Evolutionary conservation across 2,888 invertebrate genomes (phyloP), one percentile per base, ranked within the genome.

Genomic region (Cheilosia scutellata): DNA sequence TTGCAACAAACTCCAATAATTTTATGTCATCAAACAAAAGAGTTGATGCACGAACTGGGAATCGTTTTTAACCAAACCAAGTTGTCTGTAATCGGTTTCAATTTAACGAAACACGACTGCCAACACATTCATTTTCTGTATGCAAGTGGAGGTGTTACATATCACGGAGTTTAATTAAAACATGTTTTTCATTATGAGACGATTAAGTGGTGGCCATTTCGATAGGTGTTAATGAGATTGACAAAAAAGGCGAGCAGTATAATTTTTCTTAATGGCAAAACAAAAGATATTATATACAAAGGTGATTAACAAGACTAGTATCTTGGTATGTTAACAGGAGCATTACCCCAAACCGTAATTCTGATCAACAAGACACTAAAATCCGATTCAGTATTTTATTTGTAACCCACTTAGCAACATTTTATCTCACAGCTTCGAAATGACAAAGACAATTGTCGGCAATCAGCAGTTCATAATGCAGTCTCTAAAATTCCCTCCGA

Each of bases 1-100:
- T 20, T 20, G 9, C 49, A 20, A 49, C 7, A 49, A 49, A 25
- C 13, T n/a, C 13, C 13, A 44, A 13, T 44, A 44, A 13, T 44
- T 20, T 47, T 6, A 6, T 16, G 6, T 2, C 47, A 16, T 37
- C 5, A 58, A 42, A 60, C 29, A 27, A 60, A 60, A 60, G 44
- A 60, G 60, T 60, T 60, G 60, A 25, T 20, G 40, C 11, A 37
- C 60, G 42, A 60, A 60, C 40, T 60, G 42, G 47, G 3, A 47
- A 47, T 47, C 2, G 20, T 47, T 47, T 47, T 47, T 20, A 20
- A 20, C 47, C 47, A 47, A 47, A 7, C 47, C 7, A 47, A 16
- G 6, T 2, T 9, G 37, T 11, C 16, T 51, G 51, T 4, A 20
- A 20, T 20, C 20, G 20, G 20, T 20, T 20, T 20, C 20, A 51